Conservation (phyloP, 1,140 invertebrate genomes). For the Prorops nasuta region DNA sequence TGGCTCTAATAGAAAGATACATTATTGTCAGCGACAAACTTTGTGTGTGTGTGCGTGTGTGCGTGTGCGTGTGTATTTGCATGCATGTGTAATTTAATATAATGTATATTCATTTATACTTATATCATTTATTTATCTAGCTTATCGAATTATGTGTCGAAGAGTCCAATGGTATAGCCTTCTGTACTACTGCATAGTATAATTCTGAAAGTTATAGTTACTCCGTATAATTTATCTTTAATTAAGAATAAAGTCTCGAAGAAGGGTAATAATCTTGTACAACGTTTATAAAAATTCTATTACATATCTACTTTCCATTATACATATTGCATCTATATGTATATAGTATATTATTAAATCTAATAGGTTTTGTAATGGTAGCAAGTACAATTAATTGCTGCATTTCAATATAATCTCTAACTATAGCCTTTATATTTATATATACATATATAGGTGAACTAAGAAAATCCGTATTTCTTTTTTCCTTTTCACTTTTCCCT, state of each 20-base stretch:
- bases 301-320: not conserved
- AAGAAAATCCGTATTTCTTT: too few species aligned
- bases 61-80: too few species aligned
- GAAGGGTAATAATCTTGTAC: not conserved
- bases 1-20: conserved; percentile 50
- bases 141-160: conserved; percentile 26
- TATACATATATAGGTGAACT: too few species aligned
- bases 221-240: not conserved
- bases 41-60: too few species aligned
- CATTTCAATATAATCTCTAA: too few species aligned
- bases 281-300: not conserved
- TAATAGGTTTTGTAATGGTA: not conserved
- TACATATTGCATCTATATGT: not conserved
- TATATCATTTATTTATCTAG: not conserved
- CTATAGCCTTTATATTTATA: too few species aligned
- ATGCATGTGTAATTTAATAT: conserved; percentile 15
- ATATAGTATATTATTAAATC: not conserved
- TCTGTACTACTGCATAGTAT: conserved; percentile 35
- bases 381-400: too few species aligned
- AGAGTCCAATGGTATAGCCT: conserved; percentile 52
- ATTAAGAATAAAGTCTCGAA: not conserved
- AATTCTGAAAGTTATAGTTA: conserved; percentile 20
- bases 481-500: too few species aligned
- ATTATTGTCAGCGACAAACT: conserved; percentile 52
- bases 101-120: conserved; percentile 29